Percentiles rank a stretch among this genome's conserved stretches.
Conservation (phyloP, 2,888 invertebrate species). For the Diplolepis rosae region DNA sequence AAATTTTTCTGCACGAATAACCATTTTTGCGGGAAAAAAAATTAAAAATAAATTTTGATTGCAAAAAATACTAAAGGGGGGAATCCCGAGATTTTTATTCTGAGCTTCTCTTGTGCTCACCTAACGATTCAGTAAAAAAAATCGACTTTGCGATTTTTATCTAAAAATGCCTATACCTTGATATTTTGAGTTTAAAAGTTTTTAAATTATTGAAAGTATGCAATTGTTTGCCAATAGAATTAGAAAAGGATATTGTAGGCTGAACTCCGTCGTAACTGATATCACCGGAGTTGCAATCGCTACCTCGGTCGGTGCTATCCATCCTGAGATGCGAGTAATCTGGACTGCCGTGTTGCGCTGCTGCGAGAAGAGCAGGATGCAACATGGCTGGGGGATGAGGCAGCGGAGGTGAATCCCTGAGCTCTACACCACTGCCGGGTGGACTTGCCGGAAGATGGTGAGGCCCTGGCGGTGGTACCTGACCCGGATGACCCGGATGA, state of each 20-base stretch:
- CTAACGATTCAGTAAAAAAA: too few species aligned
- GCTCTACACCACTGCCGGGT: slow-evolving; percentile 80
- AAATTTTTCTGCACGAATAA: too few species aligned
- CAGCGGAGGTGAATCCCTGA: slow-evolving; percentile 89
- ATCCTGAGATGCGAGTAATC: slow-evolving; percentile 86
- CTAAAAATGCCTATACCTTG: too few species aligned
- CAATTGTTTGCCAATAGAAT: slow-evolving; percentile 59
- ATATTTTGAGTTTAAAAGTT: neutral
- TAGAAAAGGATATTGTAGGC: slow-evolving; percentile 97
- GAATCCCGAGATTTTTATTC: too few species aligned
- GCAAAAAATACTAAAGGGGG: too few species aligned
- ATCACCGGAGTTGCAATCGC: slow-evolving; percentile 94
- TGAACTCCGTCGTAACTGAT: slow-evolving; percentile 93
- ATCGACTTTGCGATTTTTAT: too few species aligned
- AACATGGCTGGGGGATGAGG: slow-evolving; percentile 87
- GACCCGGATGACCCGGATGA: slow-evolving; percentile 69
- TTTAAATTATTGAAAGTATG: neutral
- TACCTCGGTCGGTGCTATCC: slow-evolving; percentile 90
- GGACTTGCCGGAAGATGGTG: slow-evolving; percentile 76
- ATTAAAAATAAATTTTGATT: too few species aligned
- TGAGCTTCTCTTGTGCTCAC: too few species aligned
- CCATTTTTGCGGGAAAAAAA: too few species aligned
- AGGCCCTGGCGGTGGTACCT: slow-evolving; percentile 70
- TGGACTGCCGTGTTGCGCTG: slow-evolving; percentile 88
- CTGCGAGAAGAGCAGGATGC: slow-evolving; percentile 89